Evolutionary conservation across 1,140 invertebrate species (phyloP).

Genomic region (Cotesia glomerata): DNA sequence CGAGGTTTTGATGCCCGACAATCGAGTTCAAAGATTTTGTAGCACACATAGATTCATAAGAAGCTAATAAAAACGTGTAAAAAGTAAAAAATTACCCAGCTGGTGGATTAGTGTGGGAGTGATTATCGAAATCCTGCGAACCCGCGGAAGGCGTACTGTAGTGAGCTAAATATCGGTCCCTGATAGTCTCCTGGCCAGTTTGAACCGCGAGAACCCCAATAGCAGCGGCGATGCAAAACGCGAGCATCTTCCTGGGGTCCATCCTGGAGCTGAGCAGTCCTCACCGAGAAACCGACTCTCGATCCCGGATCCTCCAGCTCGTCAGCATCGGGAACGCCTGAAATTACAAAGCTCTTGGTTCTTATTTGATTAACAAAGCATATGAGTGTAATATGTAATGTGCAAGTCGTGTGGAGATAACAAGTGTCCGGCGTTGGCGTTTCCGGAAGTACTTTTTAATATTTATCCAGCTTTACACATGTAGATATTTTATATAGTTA

Average conservation of each 20-base stretch:
- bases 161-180: conserved; percentile 32
- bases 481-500: background rate
- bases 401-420: conserved; percentile 3
- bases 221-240: conserved; percentile 14
- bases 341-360: background rate
- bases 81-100: conserved; percentile 41
- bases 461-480: background rate
- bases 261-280: conserved; percentile 2
- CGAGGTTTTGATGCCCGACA: no score
- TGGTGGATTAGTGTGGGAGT: conserved; percentile 40
- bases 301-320: background rate
- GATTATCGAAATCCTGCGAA: conserved; percentile 41
- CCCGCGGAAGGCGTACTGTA: conserved; percentile 31
- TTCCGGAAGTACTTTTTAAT: conserved; percentile 22
- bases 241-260: background rate
- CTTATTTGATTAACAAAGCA: background rate
- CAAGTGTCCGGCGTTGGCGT: conserved; percentile 26
- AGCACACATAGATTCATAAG: background rate
- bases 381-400: background rate
- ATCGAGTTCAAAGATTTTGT: background rate
- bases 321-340: conserved; percentile 22
- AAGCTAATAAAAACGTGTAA: background rate
- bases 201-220: conserved; percentile 3
- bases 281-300: conserved; percentile 16
- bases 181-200: conserved; percentile 26